Conservation (phyloP, 2,113 vertebrate species). For the Salvator merianae region DNA sequence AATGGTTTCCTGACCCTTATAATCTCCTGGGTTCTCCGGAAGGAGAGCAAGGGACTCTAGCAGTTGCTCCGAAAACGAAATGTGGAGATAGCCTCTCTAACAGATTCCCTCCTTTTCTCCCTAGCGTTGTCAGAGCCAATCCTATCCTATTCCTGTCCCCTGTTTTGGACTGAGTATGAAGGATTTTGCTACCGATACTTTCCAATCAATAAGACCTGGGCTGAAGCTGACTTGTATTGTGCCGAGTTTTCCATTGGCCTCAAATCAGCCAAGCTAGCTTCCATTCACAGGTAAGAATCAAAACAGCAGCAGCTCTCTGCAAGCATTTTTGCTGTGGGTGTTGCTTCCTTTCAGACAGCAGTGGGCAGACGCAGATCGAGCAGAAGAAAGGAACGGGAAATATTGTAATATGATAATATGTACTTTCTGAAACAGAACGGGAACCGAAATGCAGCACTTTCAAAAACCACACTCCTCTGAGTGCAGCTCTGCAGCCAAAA, state of each 20-base stretch:
- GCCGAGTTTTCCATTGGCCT: constrained; percentile 81
- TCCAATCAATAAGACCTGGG: constrained; percentile 83
- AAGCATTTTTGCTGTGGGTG: too few species aligned
- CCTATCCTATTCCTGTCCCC: constrained; percentile 73
- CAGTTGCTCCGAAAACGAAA: background rate
- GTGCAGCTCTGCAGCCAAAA: too few species aligned
- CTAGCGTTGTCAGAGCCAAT: constrained; percentile 70
- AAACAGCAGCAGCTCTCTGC: too few species aligned
- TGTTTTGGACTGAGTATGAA: constrained; percentile 84
- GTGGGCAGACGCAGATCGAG: too few species aligned
- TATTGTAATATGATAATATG: too few species aligned
- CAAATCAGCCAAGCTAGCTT: constrained; percentile 81
- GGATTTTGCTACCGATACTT: constrained; percentile 82
- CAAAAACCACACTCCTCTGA: too few species aligned
- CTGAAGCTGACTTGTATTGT: constrained; percentile 78
- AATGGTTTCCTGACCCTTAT: background rate
- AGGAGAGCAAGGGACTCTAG: background rate
- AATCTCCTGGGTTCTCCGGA: background rate
- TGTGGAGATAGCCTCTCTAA: background rate
- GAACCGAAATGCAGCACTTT: too few species aligned
- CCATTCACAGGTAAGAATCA: constrained; percentile 78
- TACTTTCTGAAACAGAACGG: too few species aligned
- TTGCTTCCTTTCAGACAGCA: too few species aligned
- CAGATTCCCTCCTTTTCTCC: constrained; percentile 42
- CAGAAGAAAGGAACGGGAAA: too few species aligned